A percentile compares a stretch with the other conserved stretches of the same genome.
Conservation (phyloP, 2,888 invertebrate species). For the Mactromeris polynyma region DNA sequence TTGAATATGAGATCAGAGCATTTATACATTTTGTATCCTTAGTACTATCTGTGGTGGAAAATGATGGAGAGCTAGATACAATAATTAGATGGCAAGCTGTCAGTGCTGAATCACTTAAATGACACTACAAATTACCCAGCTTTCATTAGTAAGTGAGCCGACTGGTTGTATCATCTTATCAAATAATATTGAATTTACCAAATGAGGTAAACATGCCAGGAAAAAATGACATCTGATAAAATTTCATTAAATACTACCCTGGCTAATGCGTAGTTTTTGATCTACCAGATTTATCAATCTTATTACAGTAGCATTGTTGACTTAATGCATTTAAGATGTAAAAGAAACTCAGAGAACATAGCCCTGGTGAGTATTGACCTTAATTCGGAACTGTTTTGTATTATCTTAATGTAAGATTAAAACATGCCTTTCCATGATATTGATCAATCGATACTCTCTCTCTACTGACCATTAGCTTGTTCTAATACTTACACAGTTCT, state of each 20-base stretch:
- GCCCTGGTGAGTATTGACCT: constrained; percentile 1
- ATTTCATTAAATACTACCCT: neutral
- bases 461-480: too few species aligned
- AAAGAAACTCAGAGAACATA: neutral
- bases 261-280: neutral
- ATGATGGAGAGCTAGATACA: too few species aligned
- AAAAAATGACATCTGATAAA: neutral
- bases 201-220: neutral
- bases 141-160: neutral
- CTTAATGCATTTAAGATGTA: constrained; percentile 13
- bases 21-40: too few species aligned
- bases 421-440: neutral
- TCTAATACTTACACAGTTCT: too few species aligned
- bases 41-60: too few species aligned
- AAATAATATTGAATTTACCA: neutral
- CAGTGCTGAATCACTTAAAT: neutral
- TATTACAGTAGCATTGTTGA: neutral
- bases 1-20: too few species aligned
- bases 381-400: neutral
- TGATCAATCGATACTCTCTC: neutral
- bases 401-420: neutral
- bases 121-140: neutral
- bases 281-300: neutral
- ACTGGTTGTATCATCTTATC: neutral
- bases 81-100: neutral